Evolutionary conservation across 2,888 invertebrate species (phyloP).

Genomic region (Pristionchus entomophagus): DNA sequence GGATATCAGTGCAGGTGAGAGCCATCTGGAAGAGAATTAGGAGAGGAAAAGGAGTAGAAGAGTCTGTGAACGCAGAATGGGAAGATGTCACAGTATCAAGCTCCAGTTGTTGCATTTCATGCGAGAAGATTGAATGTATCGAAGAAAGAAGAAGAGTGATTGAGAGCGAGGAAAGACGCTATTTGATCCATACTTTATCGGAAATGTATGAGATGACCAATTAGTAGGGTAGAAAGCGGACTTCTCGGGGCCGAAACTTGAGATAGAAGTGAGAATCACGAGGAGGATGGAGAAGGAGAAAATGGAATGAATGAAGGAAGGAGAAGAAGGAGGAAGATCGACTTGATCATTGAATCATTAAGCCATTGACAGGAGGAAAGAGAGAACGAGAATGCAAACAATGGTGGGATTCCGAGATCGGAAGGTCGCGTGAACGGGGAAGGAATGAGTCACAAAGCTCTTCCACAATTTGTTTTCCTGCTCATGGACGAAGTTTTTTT

Average conservation of each 20-base stretch:
- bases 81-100: no score
- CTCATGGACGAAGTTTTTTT: background rate
- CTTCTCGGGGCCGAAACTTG: no score
- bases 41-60: no score
- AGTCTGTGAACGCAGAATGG: no score
- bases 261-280: no score
- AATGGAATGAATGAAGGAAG: background rate
- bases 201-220: no score
- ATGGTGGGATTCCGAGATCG: background rate
- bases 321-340: slow-evolving; percentile 41
- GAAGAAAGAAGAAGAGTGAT: background rate
- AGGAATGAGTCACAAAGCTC: background rate
- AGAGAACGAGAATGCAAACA: slow-evolving; percentile 45
- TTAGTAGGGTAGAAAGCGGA: no score
- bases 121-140: background rate
- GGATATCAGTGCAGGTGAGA: slow-evolving; percentile 63
- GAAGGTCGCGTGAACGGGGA: background rate
- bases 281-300: background rate
- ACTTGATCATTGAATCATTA: no score
- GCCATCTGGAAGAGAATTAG: slow-evolving; percentile 57
- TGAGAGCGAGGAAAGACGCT: background rate
- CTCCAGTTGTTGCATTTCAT: no score
- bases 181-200: no score
- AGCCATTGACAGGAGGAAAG: no score
- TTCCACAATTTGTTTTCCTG: background rate